Evolutionary conservation across 1,140 invertebrate species (phyloP).

Genomic region (Trissolcus basalis): DNA sequence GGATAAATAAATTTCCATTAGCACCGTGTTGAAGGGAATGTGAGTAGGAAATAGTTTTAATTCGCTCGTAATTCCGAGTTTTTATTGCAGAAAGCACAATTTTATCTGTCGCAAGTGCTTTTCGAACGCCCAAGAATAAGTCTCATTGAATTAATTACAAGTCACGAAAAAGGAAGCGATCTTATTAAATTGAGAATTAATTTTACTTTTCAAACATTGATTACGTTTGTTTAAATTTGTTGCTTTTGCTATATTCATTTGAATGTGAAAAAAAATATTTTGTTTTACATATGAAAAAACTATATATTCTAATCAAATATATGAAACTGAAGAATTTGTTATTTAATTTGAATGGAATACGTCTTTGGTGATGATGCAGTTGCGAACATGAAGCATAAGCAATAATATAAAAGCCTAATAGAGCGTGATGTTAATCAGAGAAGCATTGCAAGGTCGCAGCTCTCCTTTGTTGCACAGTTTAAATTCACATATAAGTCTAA

Average conservation of each 20-base stretch:
- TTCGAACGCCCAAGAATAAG: background rate
- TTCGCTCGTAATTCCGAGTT: slow-evolving; percentile 10
- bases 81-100: slow-evolving; percentile 1
- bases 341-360: too few relatives aligned
- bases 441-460: slow-evolving; percentile 34
- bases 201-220: too few relatives aligned
- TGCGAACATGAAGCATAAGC: slow-evolving; percentile 19
- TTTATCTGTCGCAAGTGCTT: slow-evolving; percentile 8
- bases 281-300: too few relatives aligned
- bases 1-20: slow-evolving; percentile 29
- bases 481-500: slow-evolving; percentile 23
- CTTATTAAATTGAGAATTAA: too few relatives aligned
- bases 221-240: background rate
- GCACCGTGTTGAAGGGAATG: slow-evolving; percentile 13
- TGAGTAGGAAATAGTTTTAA: slow-evolving; percentile 32
- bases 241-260: too few relatives aligned
- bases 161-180: too few relatives aligned
- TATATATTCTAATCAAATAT: too few relatives aligned
- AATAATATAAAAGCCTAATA: slow-evolving; percentile 44
- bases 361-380: slow-evolving; percentile 9
- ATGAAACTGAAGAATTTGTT: too few relatives aligned
- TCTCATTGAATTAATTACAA: slow-evolving; percentile 5
- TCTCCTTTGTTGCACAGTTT: slow-evolving; percentile 29
- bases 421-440: slow-evolving; percentile 28
- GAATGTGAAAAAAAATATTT: too few relatives aligned